Evolutionary conservation across 1,140 invertebrate species (phyloP).

Genomic region (Bombus breviceps): DNA sequence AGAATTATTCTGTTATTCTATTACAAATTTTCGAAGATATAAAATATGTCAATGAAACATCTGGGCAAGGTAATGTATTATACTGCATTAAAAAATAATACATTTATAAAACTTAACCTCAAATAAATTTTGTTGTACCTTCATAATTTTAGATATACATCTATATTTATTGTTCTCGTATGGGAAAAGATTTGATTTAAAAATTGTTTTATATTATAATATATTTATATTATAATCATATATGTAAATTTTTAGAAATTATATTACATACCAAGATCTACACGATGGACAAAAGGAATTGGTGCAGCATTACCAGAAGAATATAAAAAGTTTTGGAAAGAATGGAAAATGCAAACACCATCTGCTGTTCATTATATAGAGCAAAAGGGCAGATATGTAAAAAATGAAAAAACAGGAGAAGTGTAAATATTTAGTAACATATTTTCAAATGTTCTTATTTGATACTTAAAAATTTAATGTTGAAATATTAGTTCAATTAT

Average conservation of each 20-base stretch:
- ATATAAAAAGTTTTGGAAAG: conserved; percentile 94
- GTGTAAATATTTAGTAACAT: conserved; percentile 82
- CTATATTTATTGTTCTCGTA: neutral
- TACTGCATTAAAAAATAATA: neutral
- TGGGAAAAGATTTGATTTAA: neutral
- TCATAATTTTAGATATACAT: neutral
- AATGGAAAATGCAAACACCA: conserved; percentile 90
- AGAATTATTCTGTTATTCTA: neutral
- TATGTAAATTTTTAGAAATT: conserved; percentile 45
- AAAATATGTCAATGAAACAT: conserved; percentile 26
- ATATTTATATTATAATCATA: neutral
- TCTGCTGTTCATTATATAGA: conserved; percentile 94
- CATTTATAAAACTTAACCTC: neutral
- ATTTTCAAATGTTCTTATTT: neutral
- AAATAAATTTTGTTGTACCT: neutral
- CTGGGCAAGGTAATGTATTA: neutral
- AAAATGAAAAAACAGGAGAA: conserved; percentile 88
- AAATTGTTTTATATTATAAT: neutral
- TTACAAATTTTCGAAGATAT: neutral
- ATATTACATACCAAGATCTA: conserved; percentile 69
- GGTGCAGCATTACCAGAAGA: conserved; percentile 89
- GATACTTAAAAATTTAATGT: neutral
- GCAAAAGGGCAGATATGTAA: conserved; percentile 88
- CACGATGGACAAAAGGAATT: conserved; percentile 84
- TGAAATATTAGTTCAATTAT: neutral